A percentile compares a stretch with the other conserved stretches of the same genome.
phyloP scores from a whole-genome alignment of 2,113 vertebrate genomes.

The Melanotaenia duboulayi region DNA sequence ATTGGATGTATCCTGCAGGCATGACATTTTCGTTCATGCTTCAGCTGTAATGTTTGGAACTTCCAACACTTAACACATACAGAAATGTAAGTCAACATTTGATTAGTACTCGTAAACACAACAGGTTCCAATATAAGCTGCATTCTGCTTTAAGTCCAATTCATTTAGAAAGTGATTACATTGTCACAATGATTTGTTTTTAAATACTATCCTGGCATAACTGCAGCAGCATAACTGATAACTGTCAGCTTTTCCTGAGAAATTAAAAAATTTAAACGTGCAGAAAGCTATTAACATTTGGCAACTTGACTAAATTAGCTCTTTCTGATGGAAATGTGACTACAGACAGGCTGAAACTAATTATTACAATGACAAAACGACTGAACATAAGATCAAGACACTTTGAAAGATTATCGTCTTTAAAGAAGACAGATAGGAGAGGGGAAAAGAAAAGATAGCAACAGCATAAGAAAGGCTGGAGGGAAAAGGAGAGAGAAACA shows the following conservation, averaged over 20 bases:
- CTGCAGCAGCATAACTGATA: slow-evolving; percentile 24
- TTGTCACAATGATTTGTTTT: slow-evolving; percentile 26
- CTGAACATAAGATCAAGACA: neutral
- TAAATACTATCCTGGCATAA: slow-evolving; percentile 31
- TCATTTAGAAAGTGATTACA: slow-evolving; percentile 37
- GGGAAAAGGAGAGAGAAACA: slow-evolving; percentile 1
- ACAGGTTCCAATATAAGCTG: slow-evolving; percentile 28
- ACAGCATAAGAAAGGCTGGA: neutral
- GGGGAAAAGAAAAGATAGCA: rapidly evolving
- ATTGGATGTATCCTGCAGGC: slow-evolving; percentile 13
- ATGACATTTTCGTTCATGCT: slow-evolving; percentile 23
- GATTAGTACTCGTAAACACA: slow-evolving; percentile 22
- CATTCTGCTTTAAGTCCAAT: slow-evolving; percentile 38
- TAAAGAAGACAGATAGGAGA: neutral
- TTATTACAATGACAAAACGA: slow-evolving; percentile 22
- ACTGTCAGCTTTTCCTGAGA: slow-evolving; percentile 14
- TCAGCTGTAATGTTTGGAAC: slow-evolving; percentile 11
- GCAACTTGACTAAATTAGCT: slow-evolving; percentile 24
- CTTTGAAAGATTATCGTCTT: slow-evolving; percentile 15
- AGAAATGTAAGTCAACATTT: slow-evolving; percentile 32
- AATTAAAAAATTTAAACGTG: slow-evolving; percentile 9
- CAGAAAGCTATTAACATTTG: slow-evolving; percentile 35
- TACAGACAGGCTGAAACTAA: slow-evolving; percentile 1
- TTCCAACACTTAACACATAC: slow-evolving; percentile 9
- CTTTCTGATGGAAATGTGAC: slow-evolving; percentile 19